Evolutionary conservation across 2,888 invertebrate species (phyloP), one percentile per base, ranked within the genome.

Genomic region (Polymixis lichenea): DNA sequence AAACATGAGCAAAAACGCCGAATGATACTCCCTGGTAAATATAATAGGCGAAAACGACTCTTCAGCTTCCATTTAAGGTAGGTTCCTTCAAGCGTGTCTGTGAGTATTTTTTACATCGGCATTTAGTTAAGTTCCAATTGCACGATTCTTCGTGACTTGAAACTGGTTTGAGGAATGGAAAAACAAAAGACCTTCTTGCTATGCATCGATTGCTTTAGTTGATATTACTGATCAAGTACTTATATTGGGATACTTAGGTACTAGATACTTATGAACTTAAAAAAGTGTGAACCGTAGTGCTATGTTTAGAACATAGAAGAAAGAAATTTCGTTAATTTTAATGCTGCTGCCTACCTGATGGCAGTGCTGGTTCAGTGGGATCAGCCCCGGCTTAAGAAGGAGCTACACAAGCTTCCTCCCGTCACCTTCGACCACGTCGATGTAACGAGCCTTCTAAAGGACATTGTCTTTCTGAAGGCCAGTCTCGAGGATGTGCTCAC

Each of bases 81-180:
- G 9, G 28, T 49, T 53, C 38, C 62, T 28, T 6, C 22, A 61
- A 79, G 5, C 46, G 49, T 51, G 9, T 62, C 28, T 51, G 25
- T 51, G 22, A 38, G 32, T 64, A 17, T 32, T 64, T 64, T 80
- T 62, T 49, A 15, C 22, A 46, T 62, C 43, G 5, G 22, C 22
- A 38, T 53, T 51, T n/a, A 43, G 6, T 43, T 49, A 38, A n/a
- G n/a, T 53, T n/a, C n/a, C 78, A 70, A 51, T 55, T n/a, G n/a
- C 61, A 77, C 55, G 78, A 77, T 19, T 49, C 49, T 72, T 78
- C 56, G 62, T 78, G 72, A 56, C 72, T 17, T 51, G 38, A 32
- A 80, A 80, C 78, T 3, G 46, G 80, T 80, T 78, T 78, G n/a
- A 49, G 19, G 74, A 73, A 80, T 55, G 19, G 25, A n/a, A 65